Percentiles rank a stretch among this genome's conserved stretches.
Conservation (phyloP, 1,140 invertebrate species). For the Tenebrio molitor region DNA sequence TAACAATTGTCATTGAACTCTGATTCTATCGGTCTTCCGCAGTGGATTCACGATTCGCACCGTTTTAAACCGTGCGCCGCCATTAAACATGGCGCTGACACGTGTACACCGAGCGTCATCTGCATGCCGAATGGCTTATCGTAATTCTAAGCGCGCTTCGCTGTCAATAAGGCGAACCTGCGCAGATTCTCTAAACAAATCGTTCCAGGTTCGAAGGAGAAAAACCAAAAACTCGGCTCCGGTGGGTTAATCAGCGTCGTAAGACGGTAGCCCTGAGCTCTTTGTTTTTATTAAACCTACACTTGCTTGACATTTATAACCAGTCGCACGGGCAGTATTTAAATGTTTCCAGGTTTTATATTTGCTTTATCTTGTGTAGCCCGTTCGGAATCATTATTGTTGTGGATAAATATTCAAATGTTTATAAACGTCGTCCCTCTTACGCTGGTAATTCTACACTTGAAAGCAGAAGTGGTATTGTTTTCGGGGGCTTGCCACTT, state of each 20-base stretch:
- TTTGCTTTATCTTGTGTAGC: slow-evolving; percentile 6
- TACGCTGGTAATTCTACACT: no score
- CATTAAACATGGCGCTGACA: slow-evolving; percentile 41
- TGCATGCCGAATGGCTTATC: slow-evolving; percentile 25
- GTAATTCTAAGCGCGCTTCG: slow-evolving; percentile 19
- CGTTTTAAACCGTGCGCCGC: slow-evolving; percentile 19
- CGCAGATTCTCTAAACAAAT: slow-evolving; percentile 1
- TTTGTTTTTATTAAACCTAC: slow-evolving; percentile 30
- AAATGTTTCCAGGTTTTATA: slow-evolving; percentile 20
- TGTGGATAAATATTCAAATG: slow-evolving; percentile 10
- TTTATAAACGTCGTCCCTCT: no score
- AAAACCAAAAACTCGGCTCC: neutral
- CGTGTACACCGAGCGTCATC: slow-evolving; percentile 19
- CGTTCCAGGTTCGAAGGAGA: no score
- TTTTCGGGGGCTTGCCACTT: slow-evolving; percentile 15
- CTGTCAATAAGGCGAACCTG: slow-evolving; percentile 10
- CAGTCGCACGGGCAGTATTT: slow-evolving; percentile 5
- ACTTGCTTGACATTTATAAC: slow-evolving; percentile 31
- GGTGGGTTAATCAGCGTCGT: neutral
- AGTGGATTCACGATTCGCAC: slow-evolving; percentile 39
- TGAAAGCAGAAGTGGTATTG: slow-evolving; percentile 29
- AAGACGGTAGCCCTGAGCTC: slow-evolving; percentile 17
- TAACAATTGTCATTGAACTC: slow-evolving; percentile 44
- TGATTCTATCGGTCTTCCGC: slow-evolving; percentile 22
- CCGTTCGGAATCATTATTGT: neutral